Evolutionary conservation across 2,113 vertebrate species (phyloP), one percentile per base, ranked within the genome.

Genomic region (Brachionichthys hirsutus): DNA sequence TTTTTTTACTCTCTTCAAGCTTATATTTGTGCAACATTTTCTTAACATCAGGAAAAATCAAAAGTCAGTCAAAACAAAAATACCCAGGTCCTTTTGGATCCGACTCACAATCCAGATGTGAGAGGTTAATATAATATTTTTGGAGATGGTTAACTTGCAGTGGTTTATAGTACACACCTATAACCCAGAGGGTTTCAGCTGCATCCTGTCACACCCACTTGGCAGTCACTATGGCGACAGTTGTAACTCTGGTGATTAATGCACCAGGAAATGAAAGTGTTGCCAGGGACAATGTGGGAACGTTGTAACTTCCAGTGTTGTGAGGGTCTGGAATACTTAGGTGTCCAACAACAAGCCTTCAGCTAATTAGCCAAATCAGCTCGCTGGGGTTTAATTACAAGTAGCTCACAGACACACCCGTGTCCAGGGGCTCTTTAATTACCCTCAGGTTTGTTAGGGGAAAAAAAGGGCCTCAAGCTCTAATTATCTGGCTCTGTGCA

Each of bases 381-480:
- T 87, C 89, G 47, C 88, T 83, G 80, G 91, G 89, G 91, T 81
- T 92, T 91, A 90, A 91, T 92, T 90, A 91, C 81, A 78, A 76
- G 75, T 82, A 87, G 83, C 80, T 84, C 75, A 40, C 83, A 87
- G 73, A 88, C 87, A 83, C 79, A 47, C 77, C 81, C 43, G 67
- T 62, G 74, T 86, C 86, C 84, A 58, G 85, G 80, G 85, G 83
- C 87, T 89, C 78, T 84, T 89, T 88, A 88, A 89, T 89, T 87
- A 90, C 78, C 87, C 61, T 58, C 76, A 78, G 84, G 75, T 87
- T 89, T 59, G 73, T 86, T 34, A 14, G 81, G 83, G 74, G 72
- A 86, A 67, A 73, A 72, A 70, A 38, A 70, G 69, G 70, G 87
- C 75, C 77, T 78, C 69, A 6, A 82, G 84, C 78, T 78, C 82